These are phyloP conservation scores for Rhyacichthys aspro DNA, from an alignment of 2,797 vertebrate genomes.

Conservation along the genomic window DNA sequence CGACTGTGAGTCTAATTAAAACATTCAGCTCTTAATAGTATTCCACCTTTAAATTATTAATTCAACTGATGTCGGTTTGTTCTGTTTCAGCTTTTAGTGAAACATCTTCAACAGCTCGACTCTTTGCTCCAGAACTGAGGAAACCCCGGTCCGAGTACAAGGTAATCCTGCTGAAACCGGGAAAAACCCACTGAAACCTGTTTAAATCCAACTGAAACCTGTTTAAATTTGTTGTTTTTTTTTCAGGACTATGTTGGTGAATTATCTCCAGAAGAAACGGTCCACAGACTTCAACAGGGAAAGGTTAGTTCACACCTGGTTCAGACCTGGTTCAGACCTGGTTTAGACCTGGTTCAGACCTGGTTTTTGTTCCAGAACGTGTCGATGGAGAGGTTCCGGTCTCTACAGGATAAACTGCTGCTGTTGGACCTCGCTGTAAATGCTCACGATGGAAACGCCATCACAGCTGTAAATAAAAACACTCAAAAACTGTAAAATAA, in stretches of 20 bases:
- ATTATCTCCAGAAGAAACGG: conserved; percentile 88
- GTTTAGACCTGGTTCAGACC: background rate
- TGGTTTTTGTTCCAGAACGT: conserved; percentile 35
- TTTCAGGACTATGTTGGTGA: conserved; percentile 88
- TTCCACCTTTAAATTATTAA: too few relatives aligned
- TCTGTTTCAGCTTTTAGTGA: conserved; percentile 82
- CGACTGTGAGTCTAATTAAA: conserved; percentile 70
- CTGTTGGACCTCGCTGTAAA: conserved; percentile 88
- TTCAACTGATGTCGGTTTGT: too few relatives aligned
- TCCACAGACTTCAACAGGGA: conserved; percentile 88
- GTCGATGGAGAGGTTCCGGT: conserved; percentile 91
- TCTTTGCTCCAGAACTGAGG: conserved; percentile 88
- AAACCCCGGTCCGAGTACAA: conserved; percentile 91
- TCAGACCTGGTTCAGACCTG: background rate
- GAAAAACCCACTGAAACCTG: background rate
- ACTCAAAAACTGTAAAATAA: background rate
- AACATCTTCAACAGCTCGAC: conserved; percentile 77
- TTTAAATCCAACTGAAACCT: background rate
- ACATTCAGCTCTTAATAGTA: too few relatives aligned
- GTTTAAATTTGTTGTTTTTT: background rate
- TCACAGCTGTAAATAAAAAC: conserved; percentile 82
- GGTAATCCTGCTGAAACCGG: conserved; percentile 68
- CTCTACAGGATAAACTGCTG: conserved; percentile 90
- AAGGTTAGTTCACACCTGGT: conserved; percentile 80
- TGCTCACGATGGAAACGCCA: conserved; percentile 91